phyloP scores from a whole-genome alignment of 2,113 vertebrate genomes.

The Ptychochromis oligacanthus region DNA sequence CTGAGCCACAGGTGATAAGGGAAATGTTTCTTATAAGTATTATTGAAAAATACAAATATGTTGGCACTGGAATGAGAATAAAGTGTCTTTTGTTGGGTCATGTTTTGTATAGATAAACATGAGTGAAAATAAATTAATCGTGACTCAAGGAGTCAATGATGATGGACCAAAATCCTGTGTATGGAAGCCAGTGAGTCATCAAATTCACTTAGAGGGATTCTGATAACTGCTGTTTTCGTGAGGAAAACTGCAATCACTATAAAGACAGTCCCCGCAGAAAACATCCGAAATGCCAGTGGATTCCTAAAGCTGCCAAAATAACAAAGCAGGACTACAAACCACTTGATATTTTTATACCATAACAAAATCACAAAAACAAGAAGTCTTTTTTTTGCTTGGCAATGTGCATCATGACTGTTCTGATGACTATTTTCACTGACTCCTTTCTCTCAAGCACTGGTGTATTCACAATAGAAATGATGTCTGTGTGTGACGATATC shows the following conservation, averaged over 20 bases:
- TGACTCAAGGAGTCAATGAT: not conserved
- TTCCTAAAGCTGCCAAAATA: constrained; percentile 8
- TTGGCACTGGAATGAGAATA: constrained; percentile 29
- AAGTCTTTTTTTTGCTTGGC: not conserved
- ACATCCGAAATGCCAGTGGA: constrained; percentile 1
- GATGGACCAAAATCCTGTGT: constrained; percentile 32
- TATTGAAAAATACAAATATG: constrained; percentile 32
- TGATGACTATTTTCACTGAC: constrained; percentile 39
- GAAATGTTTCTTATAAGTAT: constrained; percentile 42
- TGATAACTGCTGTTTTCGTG: constrained; percentile 6
- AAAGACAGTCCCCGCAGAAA: not conserved
- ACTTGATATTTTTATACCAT: constrained; percentile 19
- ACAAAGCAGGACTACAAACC: constrained; percentile 16
- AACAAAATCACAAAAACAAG: constrained; percentile 19
- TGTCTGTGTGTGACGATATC: constrained; percentile 42
- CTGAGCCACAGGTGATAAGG: constrained; percentile 36
- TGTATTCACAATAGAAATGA: constrained; percentile 34
- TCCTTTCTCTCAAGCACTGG: constrained; percentile 35
- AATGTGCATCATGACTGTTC: constrained; percentile 35
- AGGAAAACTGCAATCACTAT: not conserved
- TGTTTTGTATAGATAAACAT: constrained; percentile 14
- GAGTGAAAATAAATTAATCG: constrained; percentile 9
- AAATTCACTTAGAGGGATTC: not conserved
- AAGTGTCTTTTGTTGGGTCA: constrained; percentile 9
- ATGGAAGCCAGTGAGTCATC: not conserved